Evolutionary conservation across 53 echinoderm and acorn worm genomes (phyloP).

Genomic region (Holothuria leucospilota): DNA sequence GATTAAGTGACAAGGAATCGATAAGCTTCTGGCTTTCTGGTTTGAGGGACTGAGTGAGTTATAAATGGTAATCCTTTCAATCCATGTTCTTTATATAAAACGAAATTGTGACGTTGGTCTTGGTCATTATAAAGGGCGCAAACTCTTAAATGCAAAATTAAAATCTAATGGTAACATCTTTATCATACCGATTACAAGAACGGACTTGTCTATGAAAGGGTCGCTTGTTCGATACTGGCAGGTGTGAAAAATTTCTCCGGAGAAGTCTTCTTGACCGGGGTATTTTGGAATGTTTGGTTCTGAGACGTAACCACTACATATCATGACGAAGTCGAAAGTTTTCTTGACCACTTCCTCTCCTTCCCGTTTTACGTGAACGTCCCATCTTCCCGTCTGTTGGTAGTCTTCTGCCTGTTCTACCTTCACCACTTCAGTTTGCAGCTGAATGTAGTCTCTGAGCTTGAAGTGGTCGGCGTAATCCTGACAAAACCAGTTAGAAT

Average conservation of each 20-base stretch:
- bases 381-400: conserved; percentile 10
- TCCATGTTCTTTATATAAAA: no score
- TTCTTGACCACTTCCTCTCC: background rate
- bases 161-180: no score
- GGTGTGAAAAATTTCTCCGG: conserved; percentile 22
- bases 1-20: no score
- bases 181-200: conserved; percentile 7
- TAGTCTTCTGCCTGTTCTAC: conserved; percentile 25
- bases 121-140: no score
- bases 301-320: conserved; percentile 16
- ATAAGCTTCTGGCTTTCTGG: no score
- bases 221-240: conserved; percentile 1
- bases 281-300: conserved; percentile 3
- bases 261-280: background rate
- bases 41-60: no score
- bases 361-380: background rate
- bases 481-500: background rate
- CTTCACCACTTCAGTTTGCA: conserved; percentile 15
- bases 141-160: no score
- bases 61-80: no score
- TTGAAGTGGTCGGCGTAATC: conserved; percentile 39
- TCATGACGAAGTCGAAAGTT: conserved; percentile 38
- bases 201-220: conserved; percentile 15
- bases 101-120: no score
- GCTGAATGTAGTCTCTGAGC: conserved; percentile 2